A percentile compares a stretch with the other conserved stretches of the same genome.
phyloP scores from a whole-genome alignment of 2,888 invertebrate species.

The Zygaena filipendulae region DNA sequence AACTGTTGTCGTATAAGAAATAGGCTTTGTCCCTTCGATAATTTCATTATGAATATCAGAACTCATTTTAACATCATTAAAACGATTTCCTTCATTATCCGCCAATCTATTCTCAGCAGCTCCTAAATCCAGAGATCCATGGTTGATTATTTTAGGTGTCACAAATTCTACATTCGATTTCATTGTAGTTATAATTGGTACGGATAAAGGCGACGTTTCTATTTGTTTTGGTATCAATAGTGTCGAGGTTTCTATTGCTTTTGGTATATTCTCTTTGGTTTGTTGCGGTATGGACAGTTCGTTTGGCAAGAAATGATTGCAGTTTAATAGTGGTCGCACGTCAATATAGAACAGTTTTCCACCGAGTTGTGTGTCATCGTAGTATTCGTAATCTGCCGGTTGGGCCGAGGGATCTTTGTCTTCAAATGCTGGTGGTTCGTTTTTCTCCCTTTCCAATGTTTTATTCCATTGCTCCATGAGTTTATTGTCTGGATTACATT shows the following conservation, averaged over 20 bases:
- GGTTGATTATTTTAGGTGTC: too few species aligned
- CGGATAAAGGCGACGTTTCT: too few species aligned
- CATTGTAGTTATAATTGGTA: too few species aligned
- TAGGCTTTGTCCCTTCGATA: conserved; percentile 18
- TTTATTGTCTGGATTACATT: conserved; percentile 37
- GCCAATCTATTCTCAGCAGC: too few species aligned
- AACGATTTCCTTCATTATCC: too few species aligned
- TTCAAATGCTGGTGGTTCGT: conserved; percentile 21
- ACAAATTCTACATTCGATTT: too few species aligned
- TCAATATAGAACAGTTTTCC: conserved; percentile 55
- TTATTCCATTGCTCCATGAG: conserved; percentile 39
- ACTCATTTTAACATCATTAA: too few species aligned
- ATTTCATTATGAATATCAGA: conserved; percentile 17
- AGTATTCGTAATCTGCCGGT: conserved; percentile 46
- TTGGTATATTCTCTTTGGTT: conserved; percentile 15
- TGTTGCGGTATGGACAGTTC: conserved; percentile 12
- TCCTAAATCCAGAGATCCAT: too few species aligned
- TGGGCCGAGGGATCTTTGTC: conserved; percentile 25
- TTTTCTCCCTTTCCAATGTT: conserved; percentile 25
- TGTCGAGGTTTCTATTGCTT: conserved; percentile 4
- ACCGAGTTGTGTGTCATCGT: conserved; percentile 48
- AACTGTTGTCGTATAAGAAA: conserved; percentile 39
- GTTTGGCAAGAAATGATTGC: too few species aligned
- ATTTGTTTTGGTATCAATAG: conserved; percentile 14
- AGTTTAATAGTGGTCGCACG: conserved; percentile 42